A percentile compares a stretch with the other conserved stretches of the same genome.
These are phyloP conservation scores for Calypte anna DNA, from an alignment of 2,113 vertebrate genomes.

Conservation along the genomic window DNA sequence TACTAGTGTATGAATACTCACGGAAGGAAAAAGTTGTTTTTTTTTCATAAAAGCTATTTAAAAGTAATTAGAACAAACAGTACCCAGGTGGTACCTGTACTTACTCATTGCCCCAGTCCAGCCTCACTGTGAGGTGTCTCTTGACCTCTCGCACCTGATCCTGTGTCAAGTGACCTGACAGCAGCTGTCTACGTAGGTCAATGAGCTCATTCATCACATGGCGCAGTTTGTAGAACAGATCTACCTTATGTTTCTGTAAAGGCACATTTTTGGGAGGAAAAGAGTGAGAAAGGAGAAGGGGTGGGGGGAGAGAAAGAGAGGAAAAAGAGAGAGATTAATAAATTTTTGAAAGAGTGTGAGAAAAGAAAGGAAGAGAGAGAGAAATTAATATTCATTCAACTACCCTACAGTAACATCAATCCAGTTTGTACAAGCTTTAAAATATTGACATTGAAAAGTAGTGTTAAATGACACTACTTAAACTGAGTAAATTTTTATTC, in stretches of 20 bases:
- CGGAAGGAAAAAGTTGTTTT: background rate
- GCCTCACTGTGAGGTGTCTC: slow-evolving; percentile 92
- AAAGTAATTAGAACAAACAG: background rate
- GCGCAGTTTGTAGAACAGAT: slow-evolving; percentile 96
- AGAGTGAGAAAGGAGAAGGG: background rate
- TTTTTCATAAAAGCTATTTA: background rate
- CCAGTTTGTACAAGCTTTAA: slow-evolving; percentile 25
- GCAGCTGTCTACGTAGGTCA: slow-evolving; percentile 93
- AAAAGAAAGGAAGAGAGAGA: slow-evolving; percentile 51
- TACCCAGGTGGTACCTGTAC: slow-evolving; percentile 67
- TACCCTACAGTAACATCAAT: slow-evolving; percentile 48
- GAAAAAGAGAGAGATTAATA: background rate
- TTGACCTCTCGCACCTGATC: slow-evolving; percentile 96
- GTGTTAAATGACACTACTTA: background rate
- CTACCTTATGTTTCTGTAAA: slow-evolving; percentile 93
- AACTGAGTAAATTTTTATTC: background rate
- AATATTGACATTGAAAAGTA: background rate
- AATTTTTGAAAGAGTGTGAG: background rate
- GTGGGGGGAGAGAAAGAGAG: background rate
- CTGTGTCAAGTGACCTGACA: slow-evolving; percentile 94
- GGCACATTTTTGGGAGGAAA: slow-evolving; percentile 41
- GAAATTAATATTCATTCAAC: slow-evolving; percentile 46
- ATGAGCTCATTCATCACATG: slow-evolving; percentile 98
- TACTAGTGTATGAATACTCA: background rate
- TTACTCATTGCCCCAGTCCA: slow-evolving; percentile 99